Evolutionary conservation across 2,797 vertebrate genomes (phyloP).

Genomic region (Perodicticus potto): DNA sequence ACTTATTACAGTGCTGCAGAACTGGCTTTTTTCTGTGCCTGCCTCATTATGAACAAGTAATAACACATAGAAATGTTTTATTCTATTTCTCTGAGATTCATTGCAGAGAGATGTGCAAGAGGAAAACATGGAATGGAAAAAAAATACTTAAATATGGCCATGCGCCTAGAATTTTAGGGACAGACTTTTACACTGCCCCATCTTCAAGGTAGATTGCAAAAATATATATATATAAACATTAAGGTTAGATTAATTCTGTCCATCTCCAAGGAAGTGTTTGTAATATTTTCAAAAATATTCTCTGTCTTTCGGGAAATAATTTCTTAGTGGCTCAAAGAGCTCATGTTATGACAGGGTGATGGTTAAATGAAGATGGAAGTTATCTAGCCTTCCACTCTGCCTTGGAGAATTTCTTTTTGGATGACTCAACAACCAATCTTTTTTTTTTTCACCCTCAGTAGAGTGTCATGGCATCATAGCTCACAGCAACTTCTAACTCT

Average conservation of each 20-base stretch:
- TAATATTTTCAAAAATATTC: neutral
- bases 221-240: neutral
- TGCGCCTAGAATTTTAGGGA: neutral
- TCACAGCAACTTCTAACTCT: no score
- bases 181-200: neutral
- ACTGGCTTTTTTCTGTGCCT: neutral
- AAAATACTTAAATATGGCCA: neutral
- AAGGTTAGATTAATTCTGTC: neutral
- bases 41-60: neutral
- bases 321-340: neutral
- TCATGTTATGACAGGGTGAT: neutral
- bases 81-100: neutral
- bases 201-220: neutral
- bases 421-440: neutral
- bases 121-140: neutral
- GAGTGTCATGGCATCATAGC: no score
- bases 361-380: neutral
- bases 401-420: neutral
- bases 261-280: slow-evolving; percentile 21
- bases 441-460: no score
- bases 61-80: neutral
- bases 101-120: neutral
- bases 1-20: neutral
- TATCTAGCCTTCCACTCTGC: neutral
- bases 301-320: neutral